Evolutionary conservation across 2,888 invertebrate genomes (phyloP), one percentile per base, ranked within the genome.

Genomic region (Dyspetes luteomarginatus): DNA sequence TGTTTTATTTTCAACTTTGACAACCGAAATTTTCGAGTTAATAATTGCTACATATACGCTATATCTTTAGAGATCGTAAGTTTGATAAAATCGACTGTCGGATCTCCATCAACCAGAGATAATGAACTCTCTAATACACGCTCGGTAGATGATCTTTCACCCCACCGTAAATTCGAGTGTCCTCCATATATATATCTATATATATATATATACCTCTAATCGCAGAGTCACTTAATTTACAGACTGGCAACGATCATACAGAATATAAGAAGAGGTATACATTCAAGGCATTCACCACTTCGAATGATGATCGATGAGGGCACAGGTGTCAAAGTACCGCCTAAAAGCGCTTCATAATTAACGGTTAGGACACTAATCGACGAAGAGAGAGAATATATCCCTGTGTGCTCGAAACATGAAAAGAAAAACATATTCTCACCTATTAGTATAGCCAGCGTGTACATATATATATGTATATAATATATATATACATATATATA

Each of bases 221-320:
- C 36, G 41, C 52, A 50, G 36, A 22, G 28, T 36, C 60, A 58
- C 48, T 79, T 62, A 69, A 69, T 50, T 64, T 52, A 58, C 9
- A 67, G 24, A 60, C 58, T 15, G 15, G 22, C 30, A 15, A 55
- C 65, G 60, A 64, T 62, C 64, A 12, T 64, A 28, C 17, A 22
- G 43, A 64, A 65, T 69, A 64, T 24, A n/a, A 28, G 67, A 36
- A 28, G 56, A 74, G 50, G 69, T 56, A 73, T 75, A 78, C 85
- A 89, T 30, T 64, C 73, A 41, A 19, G 64, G 67, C 69, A 55
- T 74, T 65, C 77, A 60, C 45, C 45, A 78, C 69, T 78, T 88
- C 84, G 85, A 85, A 80, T 81, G 83, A 83, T 90, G 90, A 90
- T 90, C 87, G 90, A 90, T 90, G 89, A 85, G 82, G 85, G 86